These are phyloP conservation scores for Molossus molossus DNA, from an alignment of 2,797 vertebrate species.

Conservation along the genomic window DNA sequence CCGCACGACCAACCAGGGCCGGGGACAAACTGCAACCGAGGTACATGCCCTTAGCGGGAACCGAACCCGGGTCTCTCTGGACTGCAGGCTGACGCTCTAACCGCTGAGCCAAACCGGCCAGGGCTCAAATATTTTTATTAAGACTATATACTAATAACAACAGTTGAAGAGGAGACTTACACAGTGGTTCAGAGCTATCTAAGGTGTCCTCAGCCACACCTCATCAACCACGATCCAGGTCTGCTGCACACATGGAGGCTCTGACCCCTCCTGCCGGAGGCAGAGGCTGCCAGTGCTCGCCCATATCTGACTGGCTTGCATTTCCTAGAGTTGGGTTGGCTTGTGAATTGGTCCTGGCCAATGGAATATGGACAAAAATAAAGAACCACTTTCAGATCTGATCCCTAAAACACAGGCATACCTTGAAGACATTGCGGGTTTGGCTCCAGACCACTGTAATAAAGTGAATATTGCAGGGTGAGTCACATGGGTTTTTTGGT, in stretches of 20 bases:
- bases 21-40: no score
- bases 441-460: background rate
- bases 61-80: no score
- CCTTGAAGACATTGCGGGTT: background rate
- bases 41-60: no score
- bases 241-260: background rate
- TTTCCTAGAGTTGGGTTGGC: background rate
- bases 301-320: background rate
- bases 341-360: background rate
- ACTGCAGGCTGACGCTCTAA: no score
- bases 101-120: no score
- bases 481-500: background rate
- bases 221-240: background rate
- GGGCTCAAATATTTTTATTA: background rate
- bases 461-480: background rate
- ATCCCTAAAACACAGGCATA: background rate
- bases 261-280: background rate
- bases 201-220: background rate
- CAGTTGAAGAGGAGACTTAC: background rate
- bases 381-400: background rate
- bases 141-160: background rate
- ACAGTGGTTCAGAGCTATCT: background rate
- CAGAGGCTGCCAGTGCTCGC: background rate
- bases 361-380: background rate
- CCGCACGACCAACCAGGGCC: no score